These are phyloP conservation scores for Gallirallus australis DNA, from an alignment of 2,797 vertebrate species.

Conservation along the genomic window DNA sequence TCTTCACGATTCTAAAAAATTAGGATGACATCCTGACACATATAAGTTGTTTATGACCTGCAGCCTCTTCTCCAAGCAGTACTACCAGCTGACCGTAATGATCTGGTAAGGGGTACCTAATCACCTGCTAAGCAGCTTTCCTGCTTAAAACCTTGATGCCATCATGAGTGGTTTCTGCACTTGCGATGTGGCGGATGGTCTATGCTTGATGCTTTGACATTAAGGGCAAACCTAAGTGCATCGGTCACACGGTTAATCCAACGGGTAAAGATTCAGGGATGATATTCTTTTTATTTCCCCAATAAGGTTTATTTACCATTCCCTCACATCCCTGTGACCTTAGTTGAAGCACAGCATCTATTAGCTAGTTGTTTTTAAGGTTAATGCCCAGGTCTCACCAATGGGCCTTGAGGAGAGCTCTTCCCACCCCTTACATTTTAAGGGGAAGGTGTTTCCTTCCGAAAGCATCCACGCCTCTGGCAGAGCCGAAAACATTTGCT, in stretches of 20 bases:
- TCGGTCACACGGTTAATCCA: neutral
- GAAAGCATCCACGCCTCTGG: rapidly evolving
- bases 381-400: neutral
- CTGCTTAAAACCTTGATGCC: conserved; percentile 12
- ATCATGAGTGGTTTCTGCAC: neutral
- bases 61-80: rapidly evolving
- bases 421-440: neutral
- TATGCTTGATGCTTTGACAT: rapidly evolving
- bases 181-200: rapidly evolving
- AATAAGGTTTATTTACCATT: neutral
- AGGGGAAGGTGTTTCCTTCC: neutral
- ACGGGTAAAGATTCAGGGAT: neutral
- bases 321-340: neutral
- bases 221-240: neutral
- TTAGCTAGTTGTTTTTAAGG: neutral
- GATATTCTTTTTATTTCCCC: neutral
- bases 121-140: conserved; percentile 35
- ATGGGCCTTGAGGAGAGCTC: rapidly evolving
- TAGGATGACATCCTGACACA: rapidly evolving
- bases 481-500: neutral
- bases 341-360: neutral
- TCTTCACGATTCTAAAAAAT: neutral
- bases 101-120: neutral
- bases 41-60: rapidly evolving
- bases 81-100: neutral